Evolutionary conservation across 1,140 invertebrate genomes (phyloP), one percentile per base, ranked within the genome.

Genomic region (Nomia melanderi): DNA sequence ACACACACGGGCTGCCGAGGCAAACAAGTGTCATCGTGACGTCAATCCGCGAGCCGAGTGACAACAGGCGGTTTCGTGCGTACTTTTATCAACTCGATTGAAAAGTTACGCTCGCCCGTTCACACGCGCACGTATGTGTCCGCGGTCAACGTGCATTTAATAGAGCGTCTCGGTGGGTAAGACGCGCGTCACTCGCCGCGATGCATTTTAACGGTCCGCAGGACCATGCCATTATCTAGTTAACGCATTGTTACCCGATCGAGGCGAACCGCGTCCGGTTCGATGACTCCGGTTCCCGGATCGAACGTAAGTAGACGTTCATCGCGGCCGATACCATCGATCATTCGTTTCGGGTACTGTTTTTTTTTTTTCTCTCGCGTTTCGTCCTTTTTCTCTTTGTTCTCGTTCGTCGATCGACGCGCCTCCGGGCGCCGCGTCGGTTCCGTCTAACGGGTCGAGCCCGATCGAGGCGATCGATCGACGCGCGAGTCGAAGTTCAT

Each of bases 1-100:
- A 36, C 23, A 59, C 56, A 65, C 60, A 57, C 39, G n/a, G 41
- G 23, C n/a, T 39, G 39, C 36, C n/a, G 70, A 20, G 70, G 54
- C 73, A 83, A 84, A 84, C 83, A 84, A 84, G 73, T 83, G 73
- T 83, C 82, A 83, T 81, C 59, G 69, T 84, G 82, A 84, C 83
- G 83, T 83, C 83, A 84, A 83, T 77, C 20, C 59, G 39, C 29
- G 57, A 29, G 47, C 14, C 67, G 56, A 75, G 63, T 74, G 65
- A 82, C 64, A 74, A 72, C 53, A 50, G 56, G 14, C 65, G 36
- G 44, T 54, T 53, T 20, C 66, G 25, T 29, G 33, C 27, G 47
- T 77, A 64, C 50, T 53, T 75, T 75, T 75, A 74, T 83, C 54
- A 56, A 74, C 41, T 23, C 47, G 65, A 78, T 62, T 70, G 33